Conservation (phyloP, 2,888 invertebrate species). For the Harpagoxenus sublaevis region DNA sequence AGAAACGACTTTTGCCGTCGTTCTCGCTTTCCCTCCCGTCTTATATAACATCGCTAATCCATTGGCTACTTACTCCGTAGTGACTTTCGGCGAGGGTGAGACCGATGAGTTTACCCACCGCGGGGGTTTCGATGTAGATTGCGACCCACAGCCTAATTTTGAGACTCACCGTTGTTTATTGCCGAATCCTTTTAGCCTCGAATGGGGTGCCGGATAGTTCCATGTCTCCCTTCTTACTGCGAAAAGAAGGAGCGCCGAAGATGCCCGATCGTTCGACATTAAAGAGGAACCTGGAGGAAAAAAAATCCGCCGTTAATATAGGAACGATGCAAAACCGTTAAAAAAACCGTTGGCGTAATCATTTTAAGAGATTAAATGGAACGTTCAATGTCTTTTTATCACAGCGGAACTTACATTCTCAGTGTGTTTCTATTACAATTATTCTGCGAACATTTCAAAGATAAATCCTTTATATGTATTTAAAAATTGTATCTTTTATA, state of each 20-base stretch:
- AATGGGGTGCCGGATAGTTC: slow-evolving; percentile 58
- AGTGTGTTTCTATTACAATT: neutral
- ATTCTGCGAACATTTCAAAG: neutral
- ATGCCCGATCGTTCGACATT: slow-evolving; percentile 43
- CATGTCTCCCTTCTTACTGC: slow-evolving; percentile 37
- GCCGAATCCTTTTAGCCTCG: slow-evolving; percentile 85
- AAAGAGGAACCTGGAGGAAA: slow-evolving; percentile 31
- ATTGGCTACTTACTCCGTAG: slow-evolving; percentile 72
- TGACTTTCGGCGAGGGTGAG: slow-evolving; percentile 34
- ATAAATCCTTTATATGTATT: neutral
- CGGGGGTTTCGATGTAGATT: slow-evolving; percentile 79
- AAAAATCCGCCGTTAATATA: slow-evolving; percentile 62
- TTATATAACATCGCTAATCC: slow-evolving; percentile 79
- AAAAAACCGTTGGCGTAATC: slow-evolving; percentile 34
- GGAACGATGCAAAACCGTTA: slow-evolving; percentile 41
- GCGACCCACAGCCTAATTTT: slow-evolving; percentile 82
- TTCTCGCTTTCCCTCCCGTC: neutral
- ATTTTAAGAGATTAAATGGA: slow-evolving; percentile 49
- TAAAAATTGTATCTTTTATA: neutral
- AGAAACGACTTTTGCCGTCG: neutral
- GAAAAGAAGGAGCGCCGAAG: slow-evolving; percentile 49
- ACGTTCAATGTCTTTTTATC: neutral
- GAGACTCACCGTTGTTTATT: slow-evolving; percentile 83
- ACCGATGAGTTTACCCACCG: slow-evolving; percentile 53
- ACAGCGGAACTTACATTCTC: neutral